Base-by-base conservation (phyloP, 2,888 invertebrate genomes). In the Apamea sordens region DNA sequence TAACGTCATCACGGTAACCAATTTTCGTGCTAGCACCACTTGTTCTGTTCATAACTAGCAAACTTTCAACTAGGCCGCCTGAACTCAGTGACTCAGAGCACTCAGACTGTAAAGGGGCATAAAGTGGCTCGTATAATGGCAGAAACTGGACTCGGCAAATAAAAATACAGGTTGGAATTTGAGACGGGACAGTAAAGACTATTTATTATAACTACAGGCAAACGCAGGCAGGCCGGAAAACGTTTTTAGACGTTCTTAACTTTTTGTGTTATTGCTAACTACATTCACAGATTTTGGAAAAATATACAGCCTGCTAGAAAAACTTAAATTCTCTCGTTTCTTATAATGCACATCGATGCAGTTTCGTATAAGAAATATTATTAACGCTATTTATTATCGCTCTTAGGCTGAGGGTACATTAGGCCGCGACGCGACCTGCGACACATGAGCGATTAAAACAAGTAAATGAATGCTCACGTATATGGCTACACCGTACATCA, bases 21-120 rank as follows among this genome's bases (percentile, higher is more conserved):
- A 68, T 50, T 41, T 68, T n/a, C 6, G 7, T 28, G 15, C 53
- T 56, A 65, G 56, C 41, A 36, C 28, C 21, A 77, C 80, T 77
- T 75, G 63, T 67, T 44, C 15, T 61, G 56, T 41, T n/a, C 28
- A 0, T 28, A 81, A 74, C 73, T 81, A 61, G 41, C 7, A 13
- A 69, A 77, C 56, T 72, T 69, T 32, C 1, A 18, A 59, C 44
- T 7, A 77, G 13, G n/a, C 11, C 8, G 41, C 1, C 15, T 50
- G 21, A 24, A 64, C 24, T 56, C 59, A 0, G 24, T 68, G 61
- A 61, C 32, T 70, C 18, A 15, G 41, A 44, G 15, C 41, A 44
- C 76, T 76, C 28, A 28, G 71, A 77, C 53, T 65, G n/a, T 73
- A 11, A 53, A 61, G 13, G 18, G 13, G 24, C 24, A 15, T 36